phyloP scores from a whole-genome alignment of 2,797 vertebrate species.

The Pseudomugil gertrudae region DNA sequence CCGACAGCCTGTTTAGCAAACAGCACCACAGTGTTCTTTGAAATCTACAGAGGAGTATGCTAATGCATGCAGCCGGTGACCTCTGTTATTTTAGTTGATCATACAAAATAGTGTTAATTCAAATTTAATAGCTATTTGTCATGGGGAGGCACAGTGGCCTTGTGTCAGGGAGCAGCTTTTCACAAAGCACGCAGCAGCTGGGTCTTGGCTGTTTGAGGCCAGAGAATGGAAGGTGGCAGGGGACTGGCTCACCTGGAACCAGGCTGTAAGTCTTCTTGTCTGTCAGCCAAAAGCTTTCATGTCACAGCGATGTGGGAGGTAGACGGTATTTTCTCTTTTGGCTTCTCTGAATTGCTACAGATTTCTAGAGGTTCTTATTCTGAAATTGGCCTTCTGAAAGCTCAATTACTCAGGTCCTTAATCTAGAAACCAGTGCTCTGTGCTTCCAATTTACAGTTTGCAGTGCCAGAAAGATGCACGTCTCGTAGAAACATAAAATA shows the following conservation, averaged over 20 bases:
- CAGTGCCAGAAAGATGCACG: not conserved
- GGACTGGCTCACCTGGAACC: conserved; percentile 50
- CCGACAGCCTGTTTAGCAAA: conserved; percentile 47
- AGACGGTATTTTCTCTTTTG: conserved; percentile 3
- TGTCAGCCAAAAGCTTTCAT: conserved; percentile 34
- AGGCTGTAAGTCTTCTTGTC: conserved; percentile 19
- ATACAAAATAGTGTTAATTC: conserved; percentile 74
- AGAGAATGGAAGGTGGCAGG: conserved; percentile 20
- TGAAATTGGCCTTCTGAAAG: conserved; percentile 1
- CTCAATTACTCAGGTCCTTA: conserved; percentile 10
- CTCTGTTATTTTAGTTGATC: conserved; percentile 70
- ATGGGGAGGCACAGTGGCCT: conserved; percentile 61
- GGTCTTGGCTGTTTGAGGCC: conserved; percentile 41
- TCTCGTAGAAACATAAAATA: not conserved
- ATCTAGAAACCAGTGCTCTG: conserved; percentile 12
- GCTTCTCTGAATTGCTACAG: conserved; percentile 16
- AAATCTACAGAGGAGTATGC: conserved; percentile 50
- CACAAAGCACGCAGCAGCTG: conserved; percentile 40
- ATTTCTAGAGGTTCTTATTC: conserved; percentile 13
- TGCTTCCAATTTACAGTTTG: conserved; percentile 8
- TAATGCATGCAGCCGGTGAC: conserved; percentile 71
- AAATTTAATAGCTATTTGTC: conserved; percentile 72
- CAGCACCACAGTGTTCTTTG: conserved; percentile 55
- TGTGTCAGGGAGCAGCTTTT: conserved; percentile 41
- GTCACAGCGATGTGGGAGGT: conserved; percentile 12